Base-by-base conservation (phyloP, 2,797 vertebrate genomes). In the Brotula barbata region DNA sequence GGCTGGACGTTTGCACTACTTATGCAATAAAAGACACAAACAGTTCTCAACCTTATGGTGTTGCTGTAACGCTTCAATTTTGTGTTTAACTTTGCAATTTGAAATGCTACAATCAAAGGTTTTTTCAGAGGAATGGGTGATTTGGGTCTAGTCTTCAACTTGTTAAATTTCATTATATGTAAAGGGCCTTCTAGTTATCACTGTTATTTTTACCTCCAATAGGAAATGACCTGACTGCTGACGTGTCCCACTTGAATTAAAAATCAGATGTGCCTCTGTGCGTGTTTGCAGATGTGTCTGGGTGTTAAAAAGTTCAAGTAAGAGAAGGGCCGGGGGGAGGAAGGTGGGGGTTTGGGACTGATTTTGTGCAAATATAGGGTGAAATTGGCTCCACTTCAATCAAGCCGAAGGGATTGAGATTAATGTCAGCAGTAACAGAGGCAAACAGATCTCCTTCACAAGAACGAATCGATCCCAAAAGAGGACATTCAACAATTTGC, bases 321-420 rank as follows among this genome's bases (percentile, higher is more conserved):
- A 47, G 50, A 64, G 58, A 19, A 37, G 49, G 33, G 53, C 45
- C 17, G 48, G 41, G 43, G 31, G n/a, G 33, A 1, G 1, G 15
- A 15, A 25, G 21, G 20, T 28, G 41, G 31, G 46, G 77, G 68
- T 58, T 72, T 49, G 69, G 60, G 62, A 77, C 55, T 39, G 58
- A 58, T 75, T 85, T 77, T 84, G 83, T 78, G 75, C 83, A 84
- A 89, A 88, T 85, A 85, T 83, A 85, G 58, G 84, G 64, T 77
- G 84, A 88, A 89, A 88, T 78, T 90, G 87, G 81, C 79, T 78
- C 82, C 85, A 85, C 87, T 90, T 90, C 89, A 90, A 83, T 90
- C 85, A 85, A 64, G 82, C 77, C 52, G 47, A 77, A 71, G 78
- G 82, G 4, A 87, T 79, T 84, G 73, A 83, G 80, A 78, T 80